These are phyloP conservation scores for Nymphalis polychloros DNA, from an alignment of 2,888 invertebrate genomes.

Conservation along the genomic window DNA sequence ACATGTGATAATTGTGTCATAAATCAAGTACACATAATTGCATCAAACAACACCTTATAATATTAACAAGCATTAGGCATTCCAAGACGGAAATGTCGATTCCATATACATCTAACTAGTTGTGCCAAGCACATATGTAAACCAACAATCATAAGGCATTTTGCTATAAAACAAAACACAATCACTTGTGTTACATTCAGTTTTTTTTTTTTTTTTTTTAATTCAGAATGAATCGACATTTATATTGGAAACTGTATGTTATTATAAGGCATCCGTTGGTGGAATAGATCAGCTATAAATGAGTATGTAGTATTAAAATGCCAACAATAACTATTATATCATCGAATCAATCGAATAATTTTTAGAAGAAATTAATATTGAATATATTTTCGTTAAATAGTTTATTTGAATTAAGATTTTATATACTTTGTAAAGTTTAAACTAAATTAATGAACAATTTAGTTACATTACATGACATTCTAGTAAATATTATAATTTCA, in stretches of 20 bases:
- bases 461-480: no score
- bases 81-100: constrained; percentile 27
- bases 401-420: no score
- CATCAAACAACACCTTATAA: constrained; percentile 29
- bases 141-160: neutral
- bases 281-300: constrained; percentile 50
- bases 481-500: no score
- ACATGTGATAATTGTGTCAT: neutral
- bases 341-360: no score
- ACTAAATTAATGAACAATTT: neutral
- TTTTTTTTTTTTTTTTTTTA: no score
- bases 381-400: no score
- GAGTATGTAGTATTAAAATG: constrained; percentile 13
- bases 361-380: no score
- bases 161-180: no score
- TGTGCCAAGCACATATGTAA: no score
- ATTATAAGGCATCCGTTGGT: constrained; percentile 74
- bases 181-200: no score
- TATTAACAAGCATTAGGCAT: constrained; percentile 31
- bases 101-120: neutral
- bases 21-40: neutral
- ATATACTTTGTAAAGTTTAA: neutral
- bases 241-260: constrained; percentile 40
- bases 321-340: constrained; percentile 11
- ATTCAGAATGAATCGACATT: constrained; percentile 17